Percentiles rank a stretch among this genome's conserved stretches.
Conservation (phyloP, 2,888 invertebrate genomes). For the Galerucella nymphaeae region DNA sequence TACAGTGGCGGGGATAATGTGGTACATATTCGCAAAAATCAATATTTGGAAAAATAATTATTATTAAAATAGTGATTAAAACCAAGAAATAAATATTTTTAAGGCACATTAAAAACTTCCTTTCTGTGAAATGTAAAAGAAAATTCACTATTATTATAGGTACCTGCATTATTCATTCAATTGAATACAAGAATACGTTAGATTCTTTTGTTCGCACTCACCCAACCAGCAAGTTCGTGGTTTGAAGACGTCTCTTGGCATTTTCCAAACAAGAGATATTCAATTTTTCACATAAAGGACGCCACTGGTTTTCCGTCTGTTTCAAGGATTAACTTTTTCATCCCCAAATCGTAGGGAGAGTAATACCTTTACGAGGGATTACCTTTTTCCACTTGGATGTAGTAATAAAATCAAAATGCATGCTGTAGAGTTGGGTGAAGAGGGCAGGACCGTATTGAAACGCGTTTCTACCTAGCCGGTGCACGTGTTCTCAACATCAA, state of each 20-base stretch:
- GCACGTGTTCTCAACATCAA: slow-evolving; percentile 7
- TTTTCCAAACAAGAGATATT: neutral
- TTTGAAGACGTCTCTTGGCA: no score
- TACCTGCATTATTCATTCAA: no score
- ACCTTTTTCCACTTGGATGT: slow-evolving; percentile 3
- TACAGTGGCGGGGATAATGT: neutral
- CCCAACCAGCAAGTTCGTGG: neutral
- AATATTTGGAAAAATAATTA: no score
- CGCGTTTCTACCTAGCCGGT: neutral
- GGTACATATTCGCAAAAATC: no score
- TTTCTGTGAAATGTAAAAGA: no score
- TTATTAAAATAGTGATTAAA: no score
- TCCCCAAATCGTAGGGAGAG: slow-evolving; percentile 1
- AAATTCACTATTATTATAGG: no score
- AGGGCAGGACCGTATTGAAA: slow-evolving; percentile 10
- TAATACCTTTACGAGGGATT: slow-evolving; percentile 1
- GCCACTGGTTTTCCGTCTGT: neutral
- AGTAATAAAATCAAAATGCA: slow-evolving; percentile 13
- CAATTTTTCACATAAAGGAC: neutral
- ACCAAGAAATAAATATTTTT: no score
- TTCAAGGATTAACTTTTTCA: slow-evolving; percentile 11
- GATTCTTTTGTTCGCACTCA: no score
- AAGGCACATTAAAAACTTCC: no score
- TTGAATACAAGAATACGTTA: no score
- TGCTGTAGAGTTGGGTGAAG: neutral